Conservation (phyloP, 2,888 invertebrate species). For the Teleogryllus oceanicus region DNA sequence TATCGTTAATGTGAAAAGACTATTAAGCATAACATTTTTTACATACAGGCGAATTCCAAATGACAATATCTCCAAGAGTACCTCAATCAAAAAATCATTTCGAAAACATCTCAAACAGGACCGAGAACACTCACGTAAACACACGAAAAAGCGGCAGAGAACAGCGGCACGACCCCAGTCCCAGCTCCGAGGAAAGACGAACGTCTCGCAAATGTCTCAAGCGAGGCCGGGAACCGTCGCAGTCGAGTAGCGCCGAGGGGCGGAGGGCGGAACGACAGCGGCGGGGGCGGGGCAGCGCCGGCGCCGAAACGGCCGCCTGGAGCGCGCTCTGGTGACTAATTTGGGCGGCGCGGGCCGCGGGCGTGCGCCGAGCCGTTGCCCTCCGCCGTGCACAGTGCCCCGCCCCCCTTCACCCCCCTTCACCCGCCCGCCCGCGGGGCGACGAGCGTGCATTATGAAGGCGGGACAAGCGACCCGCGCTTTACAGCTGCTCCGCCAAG, state of each 20-base stretch:
- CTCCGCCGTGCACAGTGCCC: background rate
- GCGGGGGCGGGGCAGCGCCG: background rate
- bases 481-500: constrained; percentile 5
- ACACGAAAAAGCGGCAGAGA: no score
- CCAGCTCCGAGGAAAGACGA: no score
- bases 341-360: background rate
- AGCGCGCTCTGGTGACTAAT: background rate
- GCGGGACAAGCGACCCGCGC: background rate
- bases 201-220: no score
- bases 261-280: background rate
- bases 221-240: background rate
- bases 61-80: no score
- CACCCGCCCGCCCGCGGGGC: background rate
- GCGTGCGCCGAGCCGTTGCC: background rate
- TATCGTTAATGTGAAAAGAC: no score
- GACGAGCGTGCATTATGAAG: background rate
- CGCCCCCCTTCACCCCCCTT: background rate
- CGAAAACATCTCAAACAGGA: no score
- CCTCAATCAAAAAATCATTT: no score
- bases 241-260: background rate
- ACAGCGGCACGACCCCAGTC: no score
- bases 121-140: no score
- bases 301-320: background rate
- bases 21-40: no score
- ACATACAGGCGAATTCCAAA: no score